A percentile compares a stretch with the other conserved stretches of the same genome.
Conservation (phyloP, 2,113 vertebrate genomes). For the Ceratotherium simum region DNA sequence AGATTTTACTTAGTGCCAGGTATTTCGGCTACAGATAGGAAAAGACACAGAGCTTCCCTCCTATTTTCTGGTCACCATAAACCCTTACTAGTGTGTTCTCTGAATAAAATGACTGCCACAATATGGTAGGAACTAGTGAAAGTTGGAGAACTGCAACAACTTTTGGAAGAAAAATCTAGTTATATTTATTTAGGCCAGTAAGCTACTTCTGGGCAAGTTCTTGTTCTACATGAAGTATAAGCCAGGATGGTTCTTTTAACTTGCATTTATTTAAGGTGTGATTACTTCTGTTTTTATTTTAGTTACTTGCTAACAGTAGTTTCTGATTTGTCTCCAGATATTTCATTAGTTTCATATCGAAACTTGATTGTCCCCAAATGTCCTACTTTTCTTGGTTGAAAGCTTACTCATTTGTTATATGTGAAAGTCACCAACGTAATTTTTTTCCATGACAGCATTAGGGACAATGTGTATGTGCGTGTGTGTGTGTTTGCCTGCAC, state of each 20-base stretch:
- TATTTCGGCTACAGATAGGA: not conserved
- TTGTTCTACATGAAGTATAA: not conserved
- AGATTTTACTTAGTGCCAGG: not conserved
- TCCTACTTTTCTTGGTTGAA: not conserved
- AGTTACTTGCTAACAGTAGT: not conserved
- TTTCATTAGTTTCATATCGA: conserved; percentile 2
- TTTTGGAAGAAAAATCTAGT: not conserved
- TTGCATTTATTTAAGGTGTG: not conserved
- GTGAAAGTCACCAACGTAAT: not conserved
- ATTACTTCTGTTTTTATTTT: not conserved
- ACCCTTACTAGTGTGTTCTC: not conserved
- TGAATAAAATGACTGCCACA: not conserved
- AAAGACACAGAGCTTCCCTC: not conserved
- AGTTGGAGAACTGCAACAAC: not conserved
- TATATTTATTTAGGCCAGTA: not conserved
- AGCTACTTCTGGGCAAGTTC: not conserved
- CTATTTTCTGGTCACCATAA: not conserved
- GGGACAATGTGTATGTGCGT: not conserved
- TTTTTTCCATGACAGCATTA: not conserved
- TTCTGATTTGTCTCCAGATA: conserved; percentile 21
- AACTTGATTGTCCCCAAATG: not conserved
- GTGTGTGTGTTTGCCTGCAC: fast-evolving
- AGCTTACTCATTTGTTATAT: not conserved
- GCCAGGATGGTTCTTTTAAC: not conserved
- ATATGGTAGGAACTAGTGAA: not conserved